Percentiles rank a stretch among this genome's conserved stretches.
Conservation (phyloP, 2,888 invertebrate species). For the Mimas tiliae region DNA sequence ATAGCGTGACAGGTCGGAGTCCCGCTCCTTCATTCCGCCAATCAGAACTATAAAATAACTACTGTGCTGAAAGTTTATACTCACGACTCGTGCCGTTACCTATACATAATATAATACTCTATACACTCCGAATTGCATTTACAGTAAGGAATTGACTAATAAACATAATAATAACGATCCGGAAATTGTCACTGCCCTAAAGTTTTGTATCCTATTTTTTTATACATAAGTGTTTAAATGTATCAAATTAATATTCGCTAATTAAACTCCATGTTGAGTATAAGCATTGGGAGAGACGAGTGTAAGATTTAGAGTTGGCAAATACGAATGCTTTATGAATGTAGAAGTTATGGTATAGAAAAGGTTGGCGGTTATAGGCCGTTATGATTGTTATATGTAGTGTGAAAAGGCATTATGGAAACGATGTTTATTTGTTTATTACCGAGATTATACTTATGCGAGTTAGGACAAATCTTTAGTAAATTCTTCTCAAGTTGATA, state of each 20-base stretch:
- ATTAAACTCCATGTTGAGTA: slow-evolving; percentile 61
- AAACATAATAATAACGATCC: slow-evolving; percentile 44
- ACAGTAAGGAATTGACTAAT: slow-evolving; percentile 62
- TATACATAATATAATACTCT: too few species aligned
- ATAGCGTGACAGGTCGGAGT: too few species aligned
- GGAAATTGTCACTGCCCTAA: slow-evolving; percentile 63
- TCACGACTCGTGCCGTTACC: too few species aligned
- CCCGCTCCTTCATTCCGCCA: too few species aligned
- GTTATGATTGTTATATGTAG: slow-evolving; percentile 12
- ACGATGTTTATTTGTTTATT: slow-evolving; percentile 18
- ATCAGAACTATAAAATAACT: too few species aligned
- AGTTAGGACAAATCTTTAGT: slow-evolving; percentile 47
- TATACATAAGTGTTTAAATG: slow-evolving; percentile 53
- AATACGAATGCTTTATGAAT: slow-evolving; percentile 40
- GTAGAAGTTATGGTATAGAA: slow-evolving; percentile 29
- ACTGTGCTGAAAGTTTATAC: too few species aligned
- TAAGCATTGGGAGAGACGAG: slow-evolving; percentile 48
- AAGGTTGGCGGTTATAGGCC: slow-evolving; percentile 3
- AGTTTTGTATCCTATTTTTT: slow-evolving; percentile 61
- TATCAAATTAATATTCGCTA: slow-evolving; percentile 45
- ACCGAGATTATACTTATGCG: slow-evolving; percentile 24
- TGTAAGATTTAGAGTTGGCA: slow-evolving; percentile 41
- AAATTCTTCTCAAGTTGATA: slow-evolving; percentile 42
- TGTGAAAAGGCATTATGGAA: slow-evolving; percentile 15
- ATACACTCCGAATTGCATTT: slow-evolving; percentile 52